These are phyloP conservation scores for Nothocercus julius DNA, from an alignment of 2,113 vertebrate genomes.

Conservation along the genomic window DNA sequence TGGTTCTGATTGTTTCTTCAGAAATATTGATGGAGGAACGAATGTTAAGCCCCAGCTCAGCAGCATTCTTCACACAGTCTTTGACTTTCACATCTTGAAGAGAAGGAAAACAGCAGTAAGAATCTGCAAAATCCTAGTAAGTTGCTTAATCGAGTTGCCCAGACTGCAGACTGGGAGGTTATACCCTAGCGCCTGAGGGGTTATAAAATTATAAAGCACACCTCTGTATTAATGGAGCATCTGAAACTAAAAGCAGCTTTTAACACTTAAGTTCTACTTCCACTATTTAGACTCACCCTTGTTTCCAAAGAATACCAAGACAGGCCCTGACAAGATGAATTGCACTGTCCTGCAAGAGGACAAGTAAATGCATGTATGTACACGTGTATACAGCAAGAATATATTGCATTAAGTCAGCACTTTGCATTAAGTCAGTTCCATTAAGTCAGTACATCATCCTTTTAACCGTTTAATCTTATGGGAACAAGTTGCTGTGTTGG, in stretches of 20 bases:
- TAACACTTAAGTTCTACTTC: background rate
- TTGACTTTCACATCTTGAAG: conserved; percentile 67
- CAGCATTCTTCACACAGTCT: conserved; percentile 59
- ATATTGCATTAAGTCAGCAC: background rate
- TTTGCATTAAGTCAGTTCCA: background rate
- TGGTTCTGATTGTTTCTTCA: conserved; percentile 8
- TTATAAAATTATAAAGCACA: background rate
- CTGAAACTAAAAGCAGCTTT: background rate
- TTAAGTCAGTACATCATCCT: background rate
- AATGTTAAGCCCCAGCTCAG: conserved; percentile 43
- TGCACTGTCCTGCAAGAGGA: background rate
- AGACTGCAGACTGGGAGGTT: background rate
- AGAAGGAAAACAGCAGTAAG: background rate
- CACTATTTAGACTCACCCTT: background rate
- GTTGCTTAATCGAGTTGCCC: background rate
- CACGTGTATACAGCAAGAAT: background rate
- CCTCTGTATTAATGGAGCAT: background rate
- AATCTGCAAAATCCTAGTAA: background rate
- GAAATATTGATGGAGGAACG: conserved; percentile 59
- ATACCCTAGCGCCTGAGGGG: too few species aligned
- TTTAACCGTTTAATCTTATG: background rate
- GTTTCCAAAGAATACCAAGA: background rate
- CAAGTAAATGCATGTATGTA: background rate
- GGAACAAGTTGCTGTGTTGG: background rate
- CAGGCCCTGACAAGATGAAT: background rate